Percentiles rank a stretch among this genome's conserved stretches.
Conservation (phyloP, 1,140 invertebrate genomes). For the Pseudomyrmex cubaensis region DNA sequence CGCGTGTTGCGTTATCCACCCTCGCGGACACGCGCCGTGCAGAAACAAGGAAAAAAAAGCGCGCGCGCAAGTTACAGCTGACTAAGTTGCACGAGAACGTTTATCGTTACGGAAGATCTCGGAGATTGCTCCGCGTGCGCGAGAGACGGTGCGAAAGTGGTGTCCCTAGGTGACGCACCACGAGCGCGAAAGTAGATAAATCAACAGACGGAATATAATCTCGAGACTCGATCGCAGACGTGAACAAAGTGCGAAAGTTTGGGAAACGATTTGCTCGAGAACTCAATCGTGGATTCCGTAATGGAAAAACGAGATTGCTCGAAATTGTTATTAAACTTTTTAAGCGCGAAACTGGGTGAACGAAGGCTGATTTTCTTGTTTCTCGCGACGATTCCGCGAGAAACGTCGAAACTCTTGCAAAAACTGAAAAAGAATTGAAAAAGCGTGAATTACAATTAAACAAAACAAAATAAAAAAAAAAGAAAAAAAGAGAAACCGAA, state of each 20-base stretch:
- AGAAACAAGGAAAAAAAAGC: constrained; percentile 25
- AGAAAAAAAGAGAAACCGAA: background rate
- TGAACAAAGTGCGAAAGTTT: constrained; percentile 57
- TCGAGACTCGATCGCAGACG: constrained; percentile 46
- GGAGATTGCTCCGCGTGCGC: constrained; percentile 35
- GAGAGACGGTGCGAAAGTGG: constrained; percentile 26
- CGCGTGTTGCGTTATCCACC: constrained; percentile 62
- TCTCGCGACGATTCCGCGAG: background rate
- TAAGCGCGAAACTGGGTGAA: constrained; percentile 9
- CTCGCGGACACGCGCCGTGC: constrained; percentile 54
- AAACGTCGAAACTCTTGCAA: background rate
- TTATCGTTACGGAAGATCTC: constrained; percentile 39
- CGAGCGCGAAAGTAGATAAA: constrained; percentile 51
- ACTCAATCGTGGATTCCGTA: constrained; percentile 54
- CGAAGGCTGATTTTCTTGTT: constrained; percentile 7
- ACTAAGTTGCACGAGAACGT: constrained; percentile 22
- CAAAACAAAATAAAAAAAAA: background rate
- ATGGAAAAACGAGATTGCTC: constrained; percentile 48
- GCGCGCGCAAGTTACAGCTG: constrained; percentile 17
- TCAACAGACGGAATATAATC: constrained; percentile 61
- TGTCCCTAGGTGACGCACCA: constrained; percentile 40
- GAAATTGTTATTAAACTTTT: constrained; percentile 53
- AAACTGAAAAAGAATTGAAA: background rate
- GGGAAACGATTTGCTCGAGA: constrained; percentile 45
- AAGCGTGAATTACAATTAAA: too few species aligned